A percentile compares a stretch with the other conserved stretches of the same genome.
phyloP scores from a whole-genome alignment of 2,888 invertebrate species.

The Cephus pulcher region DNA sequence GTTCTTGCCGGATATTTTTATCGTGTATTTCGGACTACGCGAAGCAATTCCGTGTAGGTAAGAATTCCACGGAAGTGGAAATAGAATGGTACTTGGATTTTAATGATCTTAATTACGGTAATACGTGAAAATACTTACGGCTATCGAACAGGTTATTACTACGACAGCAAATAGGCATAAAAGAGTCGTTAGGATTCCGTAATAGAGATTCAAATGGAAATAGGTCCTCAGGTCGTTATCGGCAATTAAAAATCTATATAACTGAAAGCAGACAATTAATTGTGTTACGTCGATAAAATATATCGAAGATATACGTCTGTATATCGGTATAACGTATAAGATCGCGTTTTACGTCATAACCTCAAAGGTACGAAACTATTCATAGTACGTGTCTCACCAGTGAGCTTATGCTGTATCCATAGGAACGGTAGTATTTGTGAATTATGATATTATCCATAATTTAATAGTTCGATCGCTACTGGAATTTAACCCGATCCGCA shows the following conservation, averaged over 20 bases:
- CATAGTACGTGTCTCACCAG: slow-evolving; percentile 35
- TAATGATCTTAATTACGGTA: slow-evolving; percentile 1
- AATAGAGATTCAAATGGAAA: slow-evolving; percentile 45
- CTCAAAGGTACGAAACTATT: not conserved
- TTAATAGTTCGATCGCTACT: slow-evolving; percentile 15
- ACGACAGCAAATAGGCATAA: slow-evolving; percentile 34
- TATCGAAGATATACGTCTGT: not conserved
- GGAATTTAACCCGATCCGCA: not conserved
- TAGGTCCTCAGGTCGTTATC: slow-evolving; percentile 50
- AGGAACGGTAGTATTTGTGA: slow-evolving; percentile 46
- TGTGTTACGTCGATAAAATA: not conserved
- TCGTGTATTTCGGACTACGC: not conserved
- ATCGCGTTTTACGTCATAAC: not conserved
- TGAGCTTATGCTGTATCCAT: slow-evolving; percentile 34
- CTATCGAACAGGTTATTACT: slow-evolving; percentile 39
- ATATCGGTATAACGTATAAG: not conserved
- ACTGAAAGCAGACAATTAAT: slow-evolving; percentile 35
- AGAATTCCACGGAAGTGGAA: not conserved
- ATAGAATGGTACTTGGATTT: not conserved
- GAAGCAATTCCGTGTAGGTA: not conserved
- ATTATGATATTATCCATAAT: slow-evolving; percentile 47
- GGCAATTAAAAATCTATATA: slow-evolving; percentile 47
- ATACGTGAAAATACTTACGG: slow-evolving; percentile 38
- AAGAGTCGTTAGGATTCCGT: slow-evolving; percentile 43
- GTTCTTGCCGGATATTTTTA: not conserved